Evolutionary conservation across 2,888 invertebrate species (phyloP).

Genomic region (Drosophila kuntzei): DNA sequence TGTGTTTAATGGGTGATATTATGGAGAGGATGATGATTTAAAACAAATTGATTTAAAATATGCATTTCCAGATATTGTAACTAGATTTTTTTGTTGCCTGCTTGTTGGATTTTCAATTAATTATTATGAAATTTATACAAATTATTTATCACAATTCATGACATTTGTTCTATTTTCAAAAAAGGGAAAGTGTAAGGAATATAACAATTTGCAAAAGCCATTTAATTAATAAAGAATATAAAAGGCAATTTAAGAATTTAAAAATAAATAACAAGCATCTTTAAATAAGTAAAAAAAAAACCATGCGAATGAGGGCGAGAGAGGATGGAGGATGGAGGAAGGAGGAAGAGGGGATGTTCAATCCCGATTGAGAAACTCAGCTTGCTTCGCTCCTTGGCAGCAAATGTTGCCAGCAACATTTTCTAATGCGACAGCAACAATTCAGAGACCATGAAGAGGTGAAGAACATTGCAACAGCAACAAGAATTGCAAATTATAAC

Average conservation of each 20-base stretch:
- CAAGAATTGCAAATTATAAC: slow-evolving; percentile 1
- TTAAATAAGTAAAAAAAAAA: slow-evolving; percentile 52
- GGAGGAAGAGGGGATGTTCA: background rate
- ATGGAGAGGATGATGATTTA: slow-evolving; percentile 1
- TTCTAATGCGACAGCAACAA: slow-evolving; percentile 37
- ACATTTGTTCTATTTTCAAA: slow-evolving; percentile 13
- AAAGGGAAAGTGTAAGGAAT: slow-evolving; percentile 3
- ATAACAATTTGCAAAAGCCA: slow-evolving; percentile 15
- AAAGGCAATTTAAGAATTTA: slow-evolving; percentile 47
- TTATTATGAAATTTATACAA: slow-evolving; percentile 42
- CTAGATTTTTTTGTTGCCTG: slow-evolving; percentile 9
- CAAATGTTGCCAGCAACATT: slow-evolving; percentile 72
- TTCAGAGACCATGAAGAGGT: slow-evolving; percentile 1
- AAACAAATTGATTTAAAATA: slow-evolving; percentile 1
- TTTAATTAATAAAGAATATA: background rate
- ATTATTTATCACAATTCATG: slow-evolving; percentile 64
- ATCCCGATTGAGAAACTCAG: slow-evolving; percentile 22
- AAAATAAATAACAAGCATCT: slow-evolving; percentile 72
- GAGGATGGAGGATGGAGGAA: background rate
- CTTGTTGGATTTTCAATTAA: slow-evolving; percentile 20
- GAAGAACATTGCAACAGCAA: slow-evolving; percentile 2
- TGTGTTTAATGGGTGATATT: background rate
- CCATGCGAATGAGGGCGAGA: slow-evolving; percentile 14
- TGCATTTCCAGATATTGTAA: slow-evolving; percentile 7
- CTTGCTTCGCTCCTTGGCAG: slow-evolving; percentile 33